A percentile compares a stretch with the other conserved stretches of the same genome.
phyloP scores from a whole-genome alignment of 2,888 invertebrate genomes.

The Leucophenga montana region DNA sequence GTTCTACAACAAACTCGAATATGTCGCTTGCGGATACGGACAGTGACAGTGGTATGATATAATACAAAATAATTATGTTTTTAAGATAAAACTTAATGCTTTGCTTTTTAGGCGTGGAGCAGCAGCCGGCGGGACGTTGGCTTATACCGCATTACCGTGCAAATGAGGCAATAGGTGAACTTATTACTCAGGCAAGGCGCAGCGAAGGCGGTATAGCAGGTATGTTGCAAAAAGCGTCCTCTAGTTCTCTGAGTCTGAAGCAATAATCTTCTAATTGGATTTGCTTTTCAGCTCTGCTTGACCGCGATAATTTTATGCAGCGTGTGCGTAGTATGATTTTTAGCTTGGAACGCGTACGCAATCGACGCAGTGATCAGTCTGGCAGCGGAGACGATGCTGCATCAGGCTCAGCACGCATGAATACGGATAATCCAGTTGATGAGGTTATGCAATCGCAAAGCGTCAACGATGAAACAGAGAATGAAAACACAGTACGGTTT shows the following conservation, averaged over 20 bases:
- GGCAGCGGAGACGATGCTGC: conserved; percentile 25
- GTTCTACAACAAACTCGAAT: conserved; percentile 28
- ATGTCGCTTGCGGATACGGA: conserved; percentile 56
- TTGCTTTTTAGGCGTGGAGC: conserved; percentile 52
- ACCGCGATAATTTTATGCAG: conserved; percentile 59
- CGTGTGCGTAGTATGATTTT: conserved; percentile 66
- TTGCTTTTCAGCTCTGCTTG: conserved; percentile 38
- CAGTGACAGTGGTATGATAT: conserved; percentile 50
- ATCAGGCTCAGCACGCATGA: not conserved
- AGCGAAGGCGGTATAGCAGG: conserved; percentile 54
- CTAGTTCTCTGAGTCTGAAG: no score
- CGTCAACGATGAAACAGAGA: conserved; percentile 46
- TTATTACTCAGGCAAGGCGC: conserved; percentile 50
- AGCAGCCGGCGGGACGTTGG: conserved; percentile 40
- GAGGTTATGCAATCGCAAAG: conserved; percentile 17
- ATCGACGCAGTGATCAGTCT: conserved; percentile 42
- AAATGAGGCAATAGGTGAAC: conserved; percentile 51
- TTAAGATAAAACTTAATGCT: not conserved
- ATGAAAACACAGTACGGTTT: conserved; percentile 66
- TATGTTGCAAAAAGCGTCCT: no score
- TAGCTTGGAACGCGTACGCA: conserved; percentile 54
- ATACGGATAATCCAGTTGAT: conserved; percentile 1
- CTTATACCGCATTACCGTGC: conserved; percentile 55
- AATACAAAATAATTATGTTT: not conserved
- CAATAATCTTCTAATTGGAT: no score